phyloP scores from a whole-genome alignment of 2,888 invertebrate genomes.

The Aleiodes alternator region DNA sequence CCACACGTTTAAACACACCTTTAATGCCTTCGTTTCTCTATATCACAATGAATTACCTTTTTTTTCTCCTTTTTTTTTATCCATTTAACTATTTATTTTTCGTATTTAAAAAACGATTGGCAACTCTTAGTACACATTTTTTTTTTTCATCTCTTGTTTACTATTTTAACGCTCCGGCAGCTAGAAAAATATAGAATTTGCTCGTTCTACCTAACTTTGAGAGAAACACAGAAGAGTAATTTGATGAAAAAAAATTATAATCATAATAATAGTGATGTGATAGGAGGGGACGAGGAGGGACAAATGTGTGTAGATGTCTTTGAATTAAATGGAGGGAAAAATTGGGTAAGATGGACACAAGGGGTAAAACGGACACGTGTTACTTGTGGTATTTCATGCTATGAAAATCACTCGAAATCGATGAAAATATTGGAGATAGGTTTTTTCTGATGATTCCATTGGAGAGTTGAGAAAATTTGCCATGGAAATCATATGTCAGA shows the following conservation, averaged over 20 bases:
- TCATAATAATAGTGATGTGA: neutral
- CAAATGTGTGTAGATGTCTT: constrained; percentile 16
- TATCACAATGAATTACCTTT: constrained; percentile 67
- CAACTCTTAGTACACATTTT: constrained; percentile 56
- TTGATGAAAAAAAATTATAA: neutral
- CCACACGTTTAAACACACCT: constrained; percentile 58
- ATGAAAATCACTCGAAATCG: no score
- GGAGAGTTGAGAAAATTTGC: no score
- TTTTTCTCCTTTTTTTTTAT: constrained; percentile 49
- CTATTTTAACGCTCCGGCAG: constrained; percentile 60
- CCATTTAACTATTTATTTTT: constrained; percentile 28
- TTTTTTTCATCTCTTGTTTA: constrained; percentile 53
- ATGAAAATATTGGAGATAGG: no score
- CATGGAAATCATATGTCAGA: no score
- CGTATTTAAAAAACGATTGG: constrained; percentile 61
- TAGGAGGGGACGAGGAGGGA: constrained; percentile 22
- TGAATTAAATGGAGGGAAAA: neutral
- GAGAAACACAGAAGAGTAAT: constrained; percentile 49
- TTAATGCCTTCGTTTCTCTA: constrained; percentile 66
- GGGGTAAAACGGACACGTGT: no score
- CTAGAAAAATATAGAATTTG: constrained; percentile 69
- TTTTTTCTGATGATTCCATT: no score
- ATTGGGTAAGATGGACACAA: no score
- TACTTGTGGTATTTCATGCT: no score
- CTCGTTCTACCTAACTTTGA: constrained; percentile 60